Evolutionary conservation across 1,140 invertebrate species (phyloP).

Genomic region (Aphelenchoides besseyi): DNA sequence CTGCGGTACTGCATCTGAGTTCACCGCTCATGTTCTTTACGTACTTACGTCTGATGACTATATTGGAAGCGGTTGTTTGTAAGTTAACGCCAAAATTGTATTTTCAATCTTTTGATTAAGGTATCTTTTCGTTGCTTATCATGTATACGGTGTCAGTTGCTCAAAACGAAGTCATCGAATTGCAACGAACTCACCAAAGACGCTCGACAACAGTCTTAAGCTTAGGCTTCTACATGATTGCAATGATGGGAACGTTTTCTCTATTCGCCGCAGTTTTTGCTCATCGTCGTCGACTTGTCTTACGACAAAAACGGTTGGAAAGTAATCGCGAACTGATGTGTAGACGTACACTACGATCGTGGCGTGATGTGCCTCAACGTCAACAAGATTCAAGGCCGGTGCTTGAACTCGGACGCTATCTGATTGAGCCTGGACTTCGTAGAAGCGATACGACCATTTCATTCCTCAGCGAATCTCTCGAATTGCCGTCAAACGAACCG

Average conservation of each 20-base stretch:
- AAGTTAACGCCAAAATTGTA: background rate
- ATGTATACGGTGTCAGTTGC: slow-evolving; percentile 2
- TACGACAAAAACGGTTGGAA: background rate
- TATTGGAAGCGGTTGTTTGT: slow-evolving; percentile 11
- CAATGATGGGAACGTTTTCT: background rate
- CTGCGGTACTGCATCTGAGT: slow-evolving; percentile 6
- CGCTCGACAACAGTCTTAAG: background rate
- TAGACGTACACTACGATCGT: slow-evolving; percentile 6
- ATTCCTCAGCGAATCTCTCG: background rate
- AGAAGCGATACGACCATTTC: background rate
- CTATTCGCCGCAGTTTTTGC: background rate
- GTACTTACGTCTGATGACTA: background rate
- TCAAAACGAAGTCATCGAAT: background rate
- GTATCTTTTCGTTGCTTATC: background rate
- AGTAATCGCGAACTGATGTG: slow-evolving; percentile 9
- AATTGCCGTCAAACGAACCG: background rate
- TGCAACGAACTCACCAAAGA: background rate
- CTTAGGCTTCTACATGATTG: background rate
- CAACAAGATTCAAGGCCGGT: background rate
- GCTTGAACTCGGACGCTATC: slow-evolving; percentile 2
- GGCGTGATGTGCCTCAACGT: slow-evolving; percentile 9
- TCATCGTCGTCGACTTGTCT: background rate
- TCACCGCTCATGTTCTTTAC: slow-evolving; percentile 17
- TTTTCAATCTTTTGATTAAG: slow-evolving; percentile 10
- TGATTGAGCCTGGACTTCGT: slow-evolving; percentile 18